phyloP scores from a whole-genome alignment of 2,797 vertebrate species.

The Coregonus ussuriensis region DNA sequence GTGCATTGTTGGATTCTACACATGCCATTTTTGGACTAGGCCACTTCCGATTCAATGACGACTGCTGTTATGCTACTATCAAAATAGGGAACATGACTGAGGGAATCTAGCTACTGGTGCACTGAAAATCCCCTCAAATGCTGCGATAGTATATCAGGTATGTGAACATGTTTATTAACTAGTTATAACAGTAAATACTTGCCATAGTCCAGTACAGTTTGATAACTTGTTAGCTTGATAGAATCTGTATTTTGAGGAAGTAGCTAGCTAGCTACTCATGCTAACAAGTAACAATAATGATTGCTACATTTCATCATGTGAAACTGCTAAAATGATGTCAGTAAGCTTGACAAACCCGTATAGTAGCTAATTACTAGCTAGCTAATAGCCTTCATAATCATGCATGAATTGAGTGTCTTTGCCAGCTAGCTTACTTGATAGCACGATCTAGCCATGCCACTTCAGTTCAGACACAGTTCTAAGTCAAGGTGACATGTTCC shows the following conservation, averaged over 20 bases:
- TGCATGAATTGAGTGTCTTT: background rate
- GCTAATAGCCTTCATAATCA: background rate
- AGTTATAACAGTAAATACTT: background rate
- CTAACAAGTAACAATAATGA: background rate
- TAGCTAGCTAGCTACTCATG: slow-evolving; percentile 6
- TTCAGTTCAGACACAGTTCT: background rate
- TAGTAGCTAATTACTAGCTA: background rate
- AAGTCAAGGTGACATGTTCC: background rate
- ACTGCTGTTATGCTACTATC: background rate
- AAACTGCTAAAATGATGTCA: background rate
- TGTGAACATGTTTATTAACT: background rate
- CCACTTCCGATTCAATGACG: background rate
- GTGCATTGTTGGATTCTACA: background rate
- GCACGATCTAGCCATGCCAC: background rate
- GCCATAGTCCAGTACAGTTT: background rate
- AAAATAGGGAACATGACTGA: background rate
- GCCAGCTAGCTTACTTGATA: background rate
- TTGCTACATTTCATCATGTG: background rate
- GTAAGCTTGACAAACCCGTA: background rate
- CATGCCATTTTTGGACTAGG: background rate
- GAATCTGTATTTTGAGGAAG: too few relatives aligned
- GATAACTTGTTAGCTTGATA: background rate
- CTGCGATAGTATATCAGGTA: background rate
- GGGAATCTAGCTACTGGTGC: background rate
- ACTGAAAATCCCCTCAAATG: background rate